Conservation (phyloP, 2,888 invertebrate species). For the Harpalus rufipes region DNA sequence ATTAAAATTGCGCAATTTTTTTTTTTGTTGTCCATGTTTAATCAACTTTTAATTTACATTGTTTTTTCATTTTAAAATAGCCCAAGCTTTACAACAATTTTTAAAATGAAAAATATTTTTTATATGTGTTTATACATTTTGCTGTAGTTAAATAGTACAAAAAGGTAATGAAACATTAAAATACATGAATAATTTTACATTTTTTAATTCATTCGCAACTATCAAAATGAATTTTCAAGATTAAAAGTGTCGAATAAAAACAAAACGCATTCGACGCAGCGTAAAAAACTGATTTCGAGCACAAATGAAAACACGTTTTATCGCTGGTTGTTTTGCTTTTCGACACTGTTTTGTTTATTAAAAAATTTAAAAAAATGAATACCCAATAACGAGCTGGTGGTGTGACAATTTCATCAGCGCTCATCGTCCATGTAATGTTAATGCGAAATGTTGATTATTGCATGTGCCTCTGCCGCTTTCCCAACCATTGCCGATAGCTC, state of each 20-base stretch:
- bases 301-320: constrained; percentile 60
- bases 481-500: neutral
- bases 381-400: constrained; percentile 35
- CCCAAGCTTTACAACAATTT: constrained; percentile 37
- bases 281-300: constrained; percentile 58
- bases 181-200: constrained; percentile 54
- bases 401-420: constrained; percentile 46
- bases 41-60: neutral
- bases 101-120: constrained; percentile 35
- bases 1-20: neutral
- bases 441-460: constrained; percentile 50
- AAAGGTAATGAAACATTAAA: constrained; percentile 52
- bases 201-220: constrained; percentile 58
- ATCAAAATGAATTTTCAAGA: constrained; percentile 65
- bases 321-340: constrained; percentile 61
- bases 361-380: constrained; percentile 59
- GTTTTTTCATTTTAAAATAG: constrained; percentile 19
- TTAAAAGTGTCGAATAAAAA: constrained; percentile 63
- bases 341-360: constrained; percentile 65
- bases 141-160: constrained; percentile 36
- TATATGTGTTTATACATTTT: constrained; percentile 22
- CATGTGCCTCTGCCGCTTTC: neutral
- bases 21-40: neutral
- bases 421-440: constrained; percentile 46
- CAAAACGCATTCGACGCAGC: constrained; percentile 49